Percentiles rank a stretch among this genome's conserved stretches.
phyloP scores from a whole-genome alignment of 1,140 invertebrate species.

The honey bee (Apis mellifera) region Amel_HAv3.1 CM009934.2:8197501-8198000 shows the following conservation, averaged over 20 bases:
- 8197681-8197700: background rate
- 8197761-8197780: too few relatives aligned
- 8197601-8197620: too few relatives aligned
- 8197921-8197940: background rate
- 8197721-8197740: conserved; percentile 39
- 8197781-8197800: too few relatives aligned
- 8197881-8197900: conserved; percentile 32
- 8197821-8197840: background rate
- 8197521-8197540: too few relatives aligned
- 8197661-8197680: conserved; percentile 36
- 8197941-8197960: too few relatives aligned
- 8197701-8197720: conserved; percentile 21
- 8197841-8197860: conserved; percentile 44
- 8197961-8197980: background rate
- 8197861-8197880: conserved; percentile 43
- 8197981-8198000: too few relatives aligned
- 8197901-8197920: conserved; percentile 15
- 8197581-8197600: too few relatives aligned
- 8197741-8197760: conserved; percentile 23
- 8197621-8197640: background rate
- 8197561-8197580: too few relatives aligned
- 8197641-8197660: background rate
- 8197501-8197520: background rate
- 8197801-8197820: conserved; percentile 13
- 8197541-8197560: too few relatives aligned